phyloP scores from a whole-genome alignment of 2,888 invertebrate genomes.

The Stenotaenia linearis region DNA sequence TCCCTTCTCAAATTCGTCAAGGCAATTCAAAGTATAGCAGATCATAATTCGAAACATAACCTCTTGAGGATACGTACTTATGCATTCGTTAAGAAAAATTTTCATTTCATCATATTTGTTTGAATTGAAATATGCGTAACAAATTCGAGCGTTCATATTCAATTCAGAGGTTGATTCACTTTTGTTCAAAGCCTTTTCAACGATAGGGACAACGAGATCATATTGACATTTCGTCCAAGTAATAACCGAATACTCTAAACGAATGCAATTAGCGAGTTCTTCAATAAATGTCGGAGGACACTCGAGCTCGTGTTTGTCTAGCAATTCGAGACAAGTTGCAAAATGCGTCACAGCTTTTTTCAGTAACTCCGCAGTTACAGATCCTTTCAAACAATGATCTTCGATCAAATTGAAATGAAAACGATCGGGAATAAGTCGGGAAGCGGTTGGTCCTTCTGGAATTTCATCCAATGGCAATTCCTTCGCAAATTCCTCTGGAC shows the following conservation, averaged over 20 bases:
- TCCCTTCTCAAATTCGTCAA: not conserved
- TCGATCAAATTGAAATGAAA: not conserved
- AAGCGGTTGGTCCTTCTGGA: too few species aligned
- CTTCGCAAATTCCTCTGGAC: too few species aligned
- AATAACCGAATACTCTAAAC: not conserved
- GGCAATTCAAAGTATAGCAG: not conserved
- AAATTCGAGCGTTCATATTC: not conserved
- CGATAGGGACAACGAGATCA: not conserved
- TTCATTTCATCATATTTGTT: not conserved
- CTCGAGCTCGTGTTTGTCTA: not conserved
- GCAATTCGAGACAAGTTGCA: not conserved
- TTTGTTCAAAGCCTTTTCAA: not conserved
- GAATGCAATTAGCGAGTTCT: not conserved
- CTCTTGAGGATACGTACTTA: not conserved
- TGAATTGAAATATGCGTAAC: not conserved
- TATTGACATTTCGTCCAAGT: not conserved
- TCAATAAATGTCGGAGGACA: not conserved
- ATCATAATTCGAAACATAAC: not conserved
- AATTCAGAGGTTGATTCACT: not conserved
- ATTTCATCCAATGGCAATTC: too few species aligned
- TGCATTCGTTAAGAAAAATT: not conserved
- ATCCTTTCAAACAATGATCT: not conserved
- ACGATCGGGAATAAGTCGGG: not conserved
- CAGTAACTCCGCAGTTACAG: not conserved
- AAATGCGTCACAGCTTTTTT: not conserved